Evolutionary conservation across 53 echinoderm and acorn worm species (phyloP).

Genomic region (Mesocentrotus franciscanus): DNA sequence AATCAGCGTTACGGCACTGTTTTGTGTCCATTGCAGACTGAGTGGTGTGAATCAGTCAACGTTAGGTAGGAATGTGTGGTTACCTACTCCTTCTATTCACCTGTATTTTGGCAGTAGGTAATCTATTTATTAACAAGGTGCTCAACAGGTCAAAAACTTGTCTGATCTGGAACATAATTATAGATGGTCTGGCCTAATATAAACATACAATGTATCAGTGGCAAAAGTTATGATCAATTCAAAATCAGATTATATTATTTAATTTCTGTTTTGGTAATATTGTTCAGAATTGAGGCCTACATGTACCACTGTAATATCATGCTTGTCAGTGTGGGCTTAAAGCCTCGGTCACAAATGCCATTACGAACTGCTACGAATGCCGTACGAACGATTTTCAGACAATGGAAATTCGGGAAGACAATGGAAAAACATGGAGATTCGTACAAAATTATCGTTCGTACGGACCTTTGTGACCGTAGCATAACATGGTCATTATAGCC

Average conservation of each 20-base stretch:
- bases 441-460: no score
- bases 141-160: neutral
- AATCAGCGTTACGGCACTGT: conserved; percentile 84
- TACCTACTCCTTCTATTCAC: neutral
- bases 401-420: no score
- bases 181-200: neutral
- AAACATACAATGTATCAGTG: neutral
- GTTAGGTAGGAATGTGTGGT: conserved; percentile 77
- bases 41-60: conserved; percentile 84
- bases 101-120: neutral
- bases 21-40: conserved; percentile 82
- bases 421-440: no score
- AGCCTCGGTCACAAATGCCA: no score
- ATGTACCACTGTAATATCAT: neutral
- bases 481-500: no score
- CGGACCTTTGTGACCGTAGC: no score
- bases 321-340: neutral
- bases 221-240: neutral
- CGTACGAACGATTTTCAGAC: no score
- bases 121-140: neutral
- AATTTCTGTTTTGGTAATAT: neutral
- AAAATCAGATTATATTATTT: neutral
- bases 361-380: no score
- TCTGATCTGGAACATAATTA: no score
- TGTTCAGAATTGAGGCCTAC: neutral